Evolutionary conservation across 2,113 vertebrate genomes (phyloP).

Genomic region (Sturnus vulgaris): DNA sequence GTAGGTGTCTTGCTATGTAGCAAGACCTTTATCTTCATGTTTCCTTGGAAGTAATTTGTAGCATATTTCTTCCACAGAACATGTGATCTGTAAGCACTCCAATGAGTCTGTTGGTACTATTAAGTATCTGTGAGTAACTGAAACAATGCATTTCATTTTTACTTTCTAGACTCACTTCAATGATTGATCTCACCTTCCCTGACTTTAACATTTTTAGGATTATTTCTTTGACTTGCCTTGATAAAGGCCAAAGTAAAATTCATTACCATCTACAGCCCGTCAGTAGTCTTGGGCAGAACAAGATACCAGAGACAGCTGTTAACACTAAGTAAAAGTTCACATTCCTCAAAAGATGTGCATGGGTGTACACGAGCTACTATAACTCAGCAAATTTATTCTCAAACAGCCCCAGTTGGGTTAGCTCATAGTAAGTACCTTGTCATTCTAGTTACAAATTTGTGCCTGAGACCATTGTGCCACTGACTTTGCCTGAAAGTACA

Average conservation of each 20-base stretch:
- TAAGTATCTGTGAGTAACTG: neutral
- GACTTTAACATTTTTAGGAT: neutral
- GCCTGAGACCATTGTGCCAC: neutral
- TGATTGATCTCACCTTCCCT: neutral
- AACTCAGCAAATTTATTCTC: neutral
- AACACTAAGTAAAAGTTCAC: neutral
- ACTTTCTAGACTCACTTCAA: neutral
- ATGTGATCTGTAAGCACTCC: neutral
- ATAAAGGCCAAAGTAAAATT: neutral
- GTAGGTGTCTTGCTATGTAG: neutral
- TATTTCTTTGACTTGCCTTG: neutral
- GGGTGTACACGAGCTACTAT: neutral
- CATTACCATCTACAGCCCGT: neutral
- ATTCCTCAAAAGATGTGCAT: neutral
- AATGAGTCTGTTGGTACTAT: neutral
- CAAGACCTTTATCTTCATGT: neutral
- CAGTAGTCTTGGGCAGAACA: neutral
- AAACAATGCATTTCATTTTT: neutral
- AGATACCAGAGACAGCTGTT: neutral
- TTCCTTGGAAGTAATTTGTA: neutral
- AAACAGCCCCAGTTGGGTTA: neutral
- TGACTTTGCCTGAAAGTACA: neutral
- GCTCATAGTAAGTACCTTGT: neutral
- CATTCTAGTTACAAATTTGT: neutral
- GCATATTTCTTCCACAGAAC: neutral